Evolutionary conservation across 2,888 invertebrate species (phyloP), one percentile per base, ranked within the genome.

Genomic region (Drosophila suboccidentalis): DNA sequence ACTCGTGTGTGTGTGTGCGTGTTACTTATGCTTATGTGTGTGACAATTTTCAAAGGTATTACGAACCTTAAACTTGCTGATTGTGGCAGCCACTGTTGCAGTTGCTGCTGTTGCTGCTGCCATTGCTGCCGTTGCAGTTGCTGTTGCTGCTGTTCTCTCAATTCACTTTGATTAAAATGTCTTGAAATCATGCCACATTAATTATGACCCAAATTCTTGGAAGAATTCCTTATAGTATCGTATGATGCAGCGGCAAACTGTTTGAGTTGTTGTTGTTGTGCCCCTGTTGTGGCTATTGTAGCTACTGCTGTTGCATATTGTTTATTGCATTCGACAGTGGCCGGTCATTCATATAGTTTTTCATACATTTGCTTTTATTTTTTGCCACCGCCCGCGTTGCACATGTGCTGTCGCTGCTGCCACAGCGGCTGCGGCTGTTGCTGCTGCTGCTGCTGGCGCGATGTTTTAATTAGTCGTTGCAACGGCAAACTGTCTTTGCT

Each of bases 161-260:
- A 84, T 80, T 84, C 87, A 67, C 75, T 78, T 86, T 77, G 84
- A 85, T 85, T 85, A 82, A 85, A 85, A 85, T 80, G 82, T 84
- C 89, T 89, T 87, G 82, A 92, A 92, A 92, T 91, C 92, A 92
- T 92, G 92, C 92, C 91, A 91, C 91, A 92, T 92, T 92, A 92
- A 92, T 92, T 92, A 92, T 92, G 92, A 92, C 92, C 92, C 92
- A 92, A 92, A 92, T 92, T 92, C 92, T 77, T 89, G 91, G 92
- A 92, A 92, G 85, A 53, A 88, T 87, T 87, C 85, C 72, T 68
- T 64, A 80, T 83, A 26, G 26, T 26, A 89, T 90, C 90, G 81
- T 90, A 85, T 73, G 91, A 90, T 90, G 72, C 75, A 75, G 75
- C 89, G 90, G 90, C 90, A 88, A 72, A 51, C 78, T 75, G 71